Base-by-base conservation (phyloP, 2,797 vertebrate species). In the Synanceia verrucosa region DNA sequence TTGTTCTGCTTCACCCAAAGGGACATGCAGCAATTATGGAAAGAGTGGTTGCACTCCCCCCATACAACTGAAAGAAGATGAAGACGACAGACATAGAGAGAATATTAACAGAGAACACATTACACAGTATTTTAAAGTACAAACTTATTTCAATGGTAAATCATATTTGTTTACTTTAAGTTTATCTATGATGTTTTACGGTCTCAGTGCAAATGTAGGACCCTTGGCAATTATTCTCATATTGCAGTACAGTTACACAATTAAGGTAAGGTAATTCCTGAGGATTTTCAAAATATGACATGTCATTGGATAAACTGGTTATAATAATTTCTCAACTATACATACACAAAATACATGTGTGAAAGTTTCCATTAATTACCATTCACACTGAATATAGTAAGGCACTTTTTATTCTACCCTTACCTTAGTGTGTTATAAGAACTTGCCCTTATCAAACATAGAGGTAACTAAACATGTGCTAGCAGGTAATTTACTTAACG, bases 1-100 rank as follows among this genome's bases (percentile, higher is more conserved):
- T 99, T 99, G 94, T 99, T 99, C 94, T 99, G 98, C 90, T 99
- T 99, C 92, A 99, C 98, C 98, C 98, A 99, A 52, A 99, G 93
- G 48, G 98, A 99, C 98, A 99, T 99, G 94, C 98, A 99, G 95
- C 98, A 99, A 71, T 99, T 99, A 82, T 99, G 98, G 90, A 99
- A 99, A 80, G 98, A 99, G 92, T 99, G 98, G 88, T 99, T 99
- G 91, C 98, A 99, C 78, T 99, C 98, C 85, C 98, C 98, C 98
- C 98, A 99, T 29, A 99, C 98, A 79, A 99, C 98, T 99, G 92
- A 36, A 72, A 83, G 23, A 81, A 56, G 33, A 8, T 4, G 9
- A 18, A 21, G 24, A 71, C 2, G 55, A 10, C 23, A 2, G 14
- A 46, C 23, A 64, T 1, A 6, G 2, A 11, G 5, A 63, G 1